Conservation (phyloP, 1,140 invertebrate species). For the Palaemon carinicauda region DNA sequence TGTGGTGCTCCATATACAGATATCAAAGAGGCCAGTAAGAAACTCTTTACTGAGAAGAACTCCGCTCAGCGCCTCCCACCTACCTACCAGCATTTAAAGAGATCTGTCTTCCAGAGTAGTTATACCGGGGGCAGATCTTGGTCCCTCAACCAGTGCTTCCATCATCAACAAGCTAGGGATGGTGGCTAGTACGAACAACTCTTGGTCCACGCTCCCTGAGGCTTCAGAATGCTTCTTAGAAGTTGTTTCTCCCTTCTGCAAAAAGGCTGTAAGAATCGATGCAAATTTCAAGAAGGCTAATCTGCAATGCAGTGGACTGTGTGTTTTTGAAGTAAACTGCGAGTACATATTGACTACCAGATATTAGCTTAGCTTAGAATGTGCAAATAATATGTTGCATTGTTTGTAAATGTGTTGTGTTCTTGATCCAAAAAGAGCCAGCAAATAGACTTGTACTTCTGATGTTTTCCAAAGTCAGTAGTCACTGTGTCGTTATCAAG, state of each 20-base stretch:
- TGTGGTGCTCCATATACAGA: background rate
- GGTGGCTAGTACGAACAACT: background rate
- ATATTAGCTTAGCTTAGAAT: too few species aligned
- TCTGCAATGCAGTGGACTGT: background rate
- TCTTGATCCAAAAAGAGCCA: background rate
- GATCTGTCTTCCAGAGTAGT: slow-evolving; percentile 1
- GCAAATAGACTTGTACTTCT: background rate
- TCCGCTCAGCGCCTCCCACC: background rate
- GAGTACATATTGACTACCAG: background rate
- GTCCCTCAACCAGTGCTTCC: background rate
- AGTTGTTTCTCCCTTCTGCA: background rate
- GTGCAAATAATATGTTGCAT: too few species aligned
- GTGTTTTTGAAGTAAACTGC: background rate
- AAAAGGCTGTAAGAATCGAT: slow-evolving; percentile 13
- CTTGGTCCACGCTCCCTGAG: slow-evolving; percentile 12
- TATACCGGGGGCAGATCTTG: background rate
- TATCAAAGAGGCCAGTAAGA: background rate
- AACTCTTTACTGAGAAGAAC: background rate
- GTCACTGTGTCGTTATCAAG: background rate
- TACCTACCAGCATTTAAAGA: background rate
- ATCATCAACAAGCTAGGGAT: background rate
- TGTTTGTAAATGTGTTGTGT: background rate
- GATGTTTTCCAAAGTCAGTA: background rate
- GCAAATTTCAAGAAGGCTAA: slow-evolving; percentile 20
- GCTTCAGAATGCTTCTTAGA: background rate